Conservation (phyloP, 2,888 invertebrate species). For the Griposia aprilina region DNA sequence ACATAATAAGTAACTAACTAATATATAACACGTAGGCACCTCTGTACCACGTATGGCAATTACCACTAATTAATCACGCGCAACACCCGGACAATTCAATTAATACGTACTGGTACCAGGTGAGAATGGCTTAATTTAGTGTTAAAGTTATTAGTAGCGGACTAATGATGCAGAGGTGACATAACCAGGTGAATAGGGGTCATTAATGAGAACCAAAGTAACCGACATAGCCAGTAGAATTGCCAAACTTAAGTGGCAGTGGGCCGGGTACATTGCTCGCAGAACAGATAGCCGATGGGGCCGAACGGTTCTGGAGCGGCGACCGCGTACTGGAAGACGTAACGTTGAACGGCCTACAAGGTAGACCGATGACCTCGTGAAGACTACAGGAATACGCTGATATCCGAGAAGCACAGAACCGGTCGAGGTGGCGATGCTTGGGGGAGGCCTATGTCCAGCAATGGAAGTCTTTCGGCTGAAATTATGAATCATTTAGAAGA, state of each 20-base stretch:
- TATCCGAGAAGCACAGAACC: no score
- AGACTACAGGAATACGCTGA: no score
- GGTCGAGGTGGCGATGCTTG: no score
- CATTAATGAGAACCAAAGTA: not conserved
- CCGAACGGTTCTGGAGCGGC: not conserved
- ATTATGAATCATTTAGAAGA: no score
- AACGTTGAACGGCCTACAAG: no score
- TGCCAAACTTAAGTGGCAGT: not conserved
- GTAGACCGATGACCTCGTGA: no score
- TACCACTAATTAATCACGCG: slow-evolving; percentile 40
- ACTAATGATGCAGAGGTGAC: slow-evolving; percentile 1
- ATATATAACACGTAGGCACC: not conserved
- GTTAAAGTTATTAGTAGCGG: not conserved
- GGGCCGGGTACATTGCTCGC: not conserved
- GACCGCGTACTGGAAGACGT: no score
- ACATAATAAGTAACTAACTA: not conserved
- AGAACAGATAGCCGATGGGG: not conserved
- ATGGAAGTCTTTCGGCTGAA: no score
- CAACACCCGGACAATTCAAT: slow-evolving; percentile 36
- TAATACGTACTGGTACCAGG: slow-evolving; percentile 28
- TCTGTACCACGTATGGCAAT: not conserved
- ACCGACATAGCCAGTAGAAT: not conserved
- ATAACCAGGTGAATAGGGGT: not conserved
- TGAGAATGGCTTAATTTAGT: slow-evolving; percentile 24
- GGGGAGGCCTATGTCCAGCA: no score